Evolutionary conservation across 1,140 invertebrate species (phyloP), one percentile per base, ranked within the genome.

Genomic region (Rhyzopertha dominica): DNA sequence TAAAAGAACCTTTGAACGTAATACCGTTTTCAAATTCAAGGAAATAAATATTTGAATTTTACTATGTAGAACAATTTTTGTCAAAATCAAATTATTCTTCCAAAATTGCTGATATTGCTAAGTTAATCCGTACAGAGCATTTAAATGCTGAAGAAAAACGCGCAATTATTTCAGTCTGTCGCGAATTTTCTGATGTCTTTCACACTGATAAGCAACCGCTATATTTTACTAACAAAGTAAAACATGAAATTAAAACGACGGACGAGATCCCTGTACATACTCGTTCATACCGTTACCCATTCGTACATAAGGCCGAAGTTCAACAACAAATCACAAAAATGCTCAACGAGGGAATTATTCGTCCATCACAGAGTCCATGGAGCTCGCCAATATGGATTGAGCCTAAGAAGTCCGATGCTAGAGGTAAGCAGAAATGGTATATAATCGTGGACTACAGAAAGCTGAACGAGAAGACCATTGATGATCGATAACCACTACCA

Each of bases 401-500:
- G 5, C 51, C 42, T n/a, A 62, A 61, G 40, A 59, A 63, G 47
- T 17, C 20, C 1, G 53, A 50, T 23, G 13, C 47, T 4, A 28
- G 14, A 7, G 45, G 39, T n/a, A 45, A 39, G 19, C 28, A 25
- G 23, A 67, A 57, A 55, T 67, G 61, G 59, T 32, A 64, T 42
- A 20, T 68, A 5, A 60, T 65, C 4, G 52, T 67, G 4, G 62
- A 69, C 43, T 70, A 59, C 42, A 31, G 61, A 12, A 56, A 59
- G 50, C 30, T 70, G 10, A 70, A 69, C 47, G 45, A 62, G 5
- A 43, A 49, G 13, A 67, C 63, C 1, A 51, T 66, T n/a, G 43
- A 31, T 10, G 59, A 63, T 28, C 38, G 9, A 39, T 78, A 67
- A 55, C 75, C 75, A 0, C 43, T 80, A 3, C 74, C 74, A 3